phyloP scores from a whole-genome alignment of 2,888 invertebrate species.

The Axea sp. region DNA sequence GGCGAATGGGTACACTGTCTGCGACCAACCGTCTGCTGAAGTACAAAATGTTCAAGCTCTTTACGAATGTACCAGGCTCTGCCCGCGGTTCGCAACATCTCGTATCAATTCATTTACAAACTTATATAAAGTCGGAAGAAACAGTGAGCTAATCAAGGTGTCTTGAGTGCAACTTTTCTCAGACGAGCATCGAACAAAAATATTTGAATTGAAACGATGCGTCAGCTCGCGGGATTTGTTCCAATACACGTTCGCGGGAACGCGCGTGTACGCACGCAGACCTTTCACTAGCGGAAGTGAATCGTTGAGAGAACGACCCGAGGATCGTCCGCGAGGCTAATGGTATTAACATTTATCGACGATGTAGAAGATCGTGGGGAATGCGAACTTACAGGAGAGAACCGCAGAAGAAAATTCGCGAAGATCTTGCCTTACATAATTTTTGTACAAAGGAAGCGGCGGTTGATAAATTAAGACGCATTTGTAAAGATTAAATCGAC shows the following conservation, averaged over 20 bases:
- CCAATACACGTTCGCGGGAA: conserved; percentile 9
- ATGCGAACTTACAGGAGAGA: conserved; percentile 26
- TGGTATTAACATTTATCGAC: conserved; percentile 60
- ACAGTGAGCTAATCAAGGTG: too few relatives aligned
- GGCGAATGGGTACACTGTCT: too few relatives aligned
- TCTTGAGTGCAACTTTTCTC: too few relatives aligned
- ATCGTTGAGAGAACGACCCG: conserved; percentile 70
- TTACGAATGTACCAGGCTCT: too few relatives aligned
- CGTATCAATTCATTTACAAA: too few relatives aligned
- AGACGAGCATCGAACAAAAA: too few relatives aligned
- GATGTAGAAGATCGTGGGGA: conserved; percentile 31
- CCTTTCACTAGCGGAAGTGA: conserved; percentile 76
- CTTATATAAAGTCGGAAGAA: too few relatives aligned
- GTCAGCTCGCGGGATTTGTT: conserved; percentile 47
- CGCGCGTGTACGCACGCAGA: conserved; percentile 46
- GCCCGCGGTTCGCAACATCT: too few relatives aligned
- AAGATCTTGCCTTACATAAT: conserved; percentile 44
- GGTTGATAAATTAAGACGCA: conserved; percentile 7
- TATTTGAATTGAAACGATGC: conserved; percentile 55
- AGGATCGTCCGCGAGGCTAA: conserved; percentile 67
- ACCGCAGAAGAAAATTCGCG: conserved; percentile 32
- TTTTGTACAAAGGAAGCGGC: conserved; percentile 35
- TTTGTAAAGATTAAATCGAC: background rate
- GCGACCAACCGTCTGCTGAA: too few relatives aligned
- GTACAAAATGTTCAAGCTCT: too few relatives aligned